Evolutionary conservation across 2,888 invertebrate genomes (phyloP), one percentile per base, ranked within the genome.

Genomic region (Suillia variegata): DNA sequence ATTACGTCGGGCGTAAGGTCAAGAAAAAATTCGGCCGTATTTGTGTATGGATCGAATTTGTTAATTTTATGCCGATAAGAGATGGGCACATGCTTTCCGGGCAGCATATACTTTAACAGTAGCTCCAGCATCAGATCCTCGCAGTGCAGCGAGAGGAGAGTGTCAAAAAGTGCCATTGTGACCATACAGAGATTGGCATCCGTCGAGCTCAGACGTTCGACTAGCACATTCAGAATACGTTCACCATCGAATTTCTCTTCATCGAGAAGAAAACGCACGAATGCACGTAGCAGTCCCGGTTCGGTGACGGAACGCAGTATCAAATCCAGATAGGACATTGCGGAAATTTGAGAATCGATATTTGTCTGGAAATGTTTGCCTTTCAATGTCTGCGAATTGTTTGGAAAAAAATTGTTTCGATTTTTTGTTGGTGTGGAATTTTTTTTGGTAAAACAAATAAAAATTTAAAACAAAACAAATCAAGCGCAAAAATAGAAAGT

Each of bases 61-160:
- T 87, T 85, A 54, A 91, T 84, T 71, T 89, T 85, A 68, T 87
- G 85, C 60, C 90, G 84, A 81, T 93, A 92, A n/a, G 92, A 91
- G 57, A 90, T 85, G 45, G 82, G 82, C 21, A 93, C 87, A 81
- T 93, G 93, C 17, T 89, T 87, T 73, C 92, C 91, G 0, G 92
- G 91, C 70, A 89, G 85, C 66, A 98, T 85, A 78, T 95, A 90
- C 76, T 93, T 93, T 76, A 94, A 89, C 50, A 96, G 87, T 52
- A 98, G 84, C 76, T 96, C 95, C 70, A 96, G 84, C 93, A 98
- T 94, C 49, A 98, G 88, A 80, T 98, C 98, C 82, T 98, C 98
- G 83, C 96, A 97, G 82, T 96, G 93, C 62, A 98, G 84, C 71
- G 93, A 91, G 54, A 98, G 86, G 62, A 98, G 84, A 0, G 96